Conservation (phyloP, 2,797 vertebrate species). For the Sebastes trivittatus region DNA sequence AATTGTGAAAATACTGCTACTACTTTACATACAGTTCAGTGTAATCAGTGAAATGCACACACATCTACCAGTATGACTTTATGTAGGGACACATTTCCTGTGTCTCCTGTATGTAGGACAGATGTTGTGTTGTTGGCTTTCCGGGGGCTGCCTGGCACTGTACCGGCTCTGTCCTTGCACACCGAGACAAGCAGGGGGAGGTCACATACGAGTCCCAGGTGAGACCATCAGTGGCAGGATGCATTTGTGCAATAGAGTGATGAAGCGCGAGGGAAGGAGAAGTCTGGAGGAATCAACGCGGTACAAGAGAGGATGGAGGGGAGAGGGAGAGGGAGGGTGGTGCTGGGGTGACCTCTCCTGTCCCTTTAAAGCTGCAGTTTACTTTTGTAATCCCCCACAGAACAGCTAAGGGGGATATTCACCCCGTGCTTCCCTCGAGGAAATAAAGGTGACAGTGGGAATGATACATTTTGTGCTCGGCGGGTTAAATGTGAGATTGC, state of each 20-base stretch:
- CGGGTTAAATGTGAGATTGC: slow-evolving; percentile 40
- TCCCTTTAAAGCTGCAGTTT: slow-evolving; percentile 69
- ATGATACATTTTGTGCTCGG: slow-evolving; percentile 18
- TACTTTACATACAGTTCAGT: neutral
- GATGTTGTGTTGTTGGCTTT: slow-evolving; percentile 18
- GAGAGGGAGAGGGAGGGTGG: neutral
- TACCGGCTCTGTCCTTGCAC: slow-evolving; percentile 53
- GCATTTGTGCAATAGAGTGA: slow-evolving; percentile 66
- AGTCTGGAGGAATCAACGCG: slow-evolving; percentile 20
- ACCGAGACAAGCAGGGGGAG: slow-evolving; percentile 38
- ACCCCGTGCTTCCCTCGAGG: slow-evolving; percentile 29
- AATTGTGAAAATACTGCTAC: neutral
- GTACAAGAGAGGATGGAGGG: neutral
- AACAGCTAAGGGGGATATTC: slow-evolving; percentile 56
- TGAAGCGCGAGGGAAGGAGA: slow-evolving; percentile 50
- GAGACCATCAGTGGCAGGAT: slow-evolving; percentile 53
- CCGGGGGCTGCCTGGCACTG: neutral
- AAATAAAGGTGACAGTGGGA: slow-evolving; percentile 42
- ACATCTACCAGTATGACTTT: neutral
- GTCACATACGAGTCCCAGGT: slow-evolving; percentile 54
- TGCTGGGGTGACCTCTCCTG: slow-evolving; percentile 59
- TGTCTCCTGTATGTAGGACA: slow-evolving; percentile 1
- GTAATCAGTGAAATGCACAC: neutral
- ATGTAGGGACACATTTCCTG: neutral
- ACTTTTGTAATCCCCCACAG: slow-evolving; percentile 68